Evolutionary conservation across 2,797 vertebrate species (phyloP), one percentile per base, ranked within the genome.

Genomic region (Pygocentrus nattereri): DNA sequence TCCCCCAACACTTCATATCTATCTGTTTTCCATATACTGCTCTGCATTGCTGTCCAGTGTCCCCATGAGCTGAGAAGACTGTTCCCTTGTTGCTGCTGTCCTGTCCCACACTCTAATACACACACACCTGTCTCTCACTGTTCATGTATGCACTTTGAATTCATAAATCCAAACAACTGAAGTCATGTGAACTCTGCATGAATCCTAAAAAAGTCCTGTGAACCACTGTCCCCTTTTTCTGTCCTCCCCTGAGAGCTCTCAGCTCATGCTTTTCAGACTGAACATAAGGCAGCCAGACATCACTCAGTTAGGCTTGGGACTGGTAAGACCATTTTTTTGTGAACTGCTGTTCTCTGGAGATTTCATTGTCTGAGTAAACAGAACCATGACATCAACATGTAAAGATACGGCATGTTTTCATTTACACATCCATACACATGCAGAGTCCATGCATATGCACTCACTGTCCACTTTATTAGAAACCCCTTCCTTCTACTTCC

Each of bases 201-300:
- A 38, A 65, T 34, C 16, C 31, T 21, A 34, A 15, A 62, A 30
- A 16, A 62, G 10, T 21, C 10, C 11, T 61, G 54, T 27, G 10
- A 34, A n/a, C n/a, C 31, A 38, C 31, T 21, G 62, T 38, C 31
- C 62, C 62, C 31, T 1, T 38, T 34, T 65, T n/a, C 62, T 65
- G 10, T 19, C 31, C 19, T 64, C 31, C 31, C 62, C 62, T 38
- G 62, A 12, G 62, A 64, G 61, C 61, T 64, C 16, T 31, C 61
- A 64, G 27, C 61, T 59, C 56, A 58, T 23, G 10, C 58, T 23
- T 64, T 64, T 34, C 30, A 64, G 61, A 64, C 30, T 1, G 25
- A 30, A 21, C 34, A 27, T 50, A 18, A 67, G 62, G 49, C 52
- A 58, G 47, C 34, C 49, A 38, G 79, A 58, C 74, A 72, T 78